Percentiles rank a stretch among this genome's conserved stretches.
Conservation (phyloP, 2,888 invertebrate species). For the Ennomos erosarius region DNA sequence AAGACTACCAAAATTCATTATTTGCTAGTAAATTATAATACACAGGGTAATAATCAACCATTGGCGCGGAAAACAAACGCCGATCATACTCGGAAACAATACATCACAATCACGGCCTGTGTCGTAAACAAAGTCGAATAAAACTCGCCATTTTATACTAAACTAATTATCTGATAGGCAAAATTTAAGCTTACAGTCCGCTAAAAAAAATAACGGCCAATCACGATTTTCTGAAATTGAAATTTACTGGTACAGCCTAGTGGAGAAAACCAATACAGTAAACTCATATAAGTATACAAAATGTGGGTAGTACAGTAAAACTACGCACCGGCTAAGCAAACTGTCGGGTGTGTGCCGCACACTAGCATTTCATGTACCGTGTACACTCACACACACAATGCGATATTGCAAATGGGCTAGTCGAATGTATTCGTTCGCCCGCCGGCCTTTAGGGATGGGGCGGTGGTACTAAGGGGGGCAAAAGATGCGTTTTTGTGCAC, state of each 20-base stretch:
- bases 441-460: conserved; percentile 66
- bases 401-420: conserved; percentile 83
- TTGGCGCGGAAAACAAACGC: conserved; percentile 46
- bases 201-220: conserved; percentile 83
- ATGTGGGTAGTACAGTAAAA: conserved; percentile 63
- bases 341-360: conserved; percentile 61
- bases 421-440: conserved; percentile 83
- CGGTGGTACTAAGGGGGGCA: conserved; percentile 51
- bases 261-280: conserved; percentile 82
- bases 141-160: conserved; percentile 78
- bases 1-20: conserved; percentile 28
- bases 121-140: conserved; percentile 67
- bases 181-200: conserved; percentile 69
- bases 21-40: conserved; percentile 19
- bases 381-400: conserved; percentile 80
- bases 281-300: conserved; percentile 44
- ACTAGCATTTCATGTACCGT: conserved; percentile 41
- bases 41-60: conserved; percentile 18
- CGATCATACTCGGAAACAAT: conserved; percentile 48
- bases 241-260: conserved; percentile 79
- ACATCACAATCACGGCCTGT: conserved; percentile 56
- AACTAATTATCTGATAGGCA: conserved; percentile 74
- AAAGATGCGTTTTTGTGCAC: conserved; percentile 84
- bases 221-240: conserved; percentile 85
- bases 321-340: conserved; percentile 82